Conservation (phyloP, 2,113 vertebrate species). For the Emydura subglobosa region DNA sequence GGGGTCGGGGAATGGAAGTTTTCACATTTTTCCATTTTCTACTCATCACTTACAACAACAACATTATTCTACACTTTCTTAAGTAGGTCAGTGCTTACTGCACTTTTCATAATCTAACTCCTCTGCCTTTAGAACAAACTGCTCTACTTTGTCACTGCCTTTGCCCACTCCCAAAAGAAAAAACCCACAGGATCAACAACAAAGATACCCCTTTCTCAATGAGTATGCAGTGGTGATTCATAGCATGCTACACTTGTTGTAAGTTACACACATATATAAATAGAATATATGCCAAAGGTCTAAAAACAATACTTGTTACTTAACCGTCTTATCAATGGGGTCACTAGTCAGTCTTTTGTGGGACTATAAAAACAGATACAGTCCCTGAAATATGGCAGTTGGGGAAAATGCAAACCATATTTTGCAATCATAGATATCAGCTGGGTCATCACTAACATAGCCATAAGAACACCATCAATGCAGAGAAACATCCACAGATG, state of each 20-base stretch:
- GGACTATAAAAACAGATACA: neutral
- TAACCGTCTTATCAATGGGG: fast-evolving
- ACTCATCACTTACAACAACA: neutral
- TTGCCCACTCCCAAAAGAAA: neutral
- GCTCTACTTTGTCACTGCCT: neutral
- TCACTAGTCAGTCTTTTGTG: neutral
- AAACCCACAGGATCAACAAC: neutral
- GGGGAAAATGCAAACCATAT: neutral
- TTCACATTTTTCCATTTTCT: neutral
- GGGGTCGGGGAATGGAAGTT: neutral
- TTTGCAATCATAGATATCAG: neutral
- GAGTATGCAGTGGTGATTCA: neutral
- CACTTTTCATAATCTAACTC: fast-evolving
- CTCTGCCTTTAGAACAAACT: neutral
- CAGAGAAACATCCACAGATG: neutral
- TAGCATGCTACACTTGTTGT: fast-evolving
- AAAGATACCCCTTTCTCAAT: neutral
- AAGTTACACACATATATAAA: neutral
- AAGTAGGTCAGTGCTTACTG: neutral
- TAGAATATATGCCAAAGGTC: neutral
- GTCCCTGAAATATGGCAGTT: fast-evolving
- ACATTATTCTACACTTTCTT: neutral
- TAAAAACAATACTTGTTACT: neutral
- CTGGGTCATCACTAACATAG: neutral
- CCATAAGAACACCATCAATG: neutral